These are phyloP conservation scores for Noctua janthe DNA, from an alignment of 2,888 invertebrate species.

Conservation along the genomic window DNA sequence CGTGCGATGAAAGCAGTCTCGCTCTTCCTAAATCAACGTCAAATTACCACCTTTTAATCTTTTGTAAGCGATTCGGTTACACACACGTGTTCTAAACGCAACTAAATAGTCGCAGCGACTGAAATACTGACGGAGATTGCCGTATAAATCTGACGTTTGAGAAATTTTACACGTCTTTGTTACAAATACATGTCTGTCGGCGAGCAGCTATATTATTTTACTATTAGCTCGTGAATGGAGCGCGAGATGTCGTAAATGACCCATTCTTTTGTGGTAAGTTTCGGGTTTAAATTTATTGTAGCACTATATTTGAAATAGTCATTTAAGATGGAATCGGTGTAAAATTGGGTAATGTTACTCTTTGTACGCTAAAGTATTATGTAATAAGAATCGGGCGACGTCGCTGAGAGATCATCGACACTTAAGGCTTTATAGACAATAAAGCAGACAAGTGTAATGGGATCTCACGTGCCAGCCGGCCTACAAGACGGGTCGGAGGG, in stretches of 20 bases:
- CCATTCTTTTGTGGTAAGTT: constrained; percentile 79
- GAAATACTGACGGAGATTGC: constrained; percentile 82
- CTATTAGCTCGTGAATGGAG: constrained; percentile 81
- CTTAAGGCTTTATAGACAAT: constrained; percentile 86
- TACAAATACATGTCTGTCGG: constrained; percentile 83
- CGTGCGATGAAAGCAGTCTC: constrained; percentile 81
- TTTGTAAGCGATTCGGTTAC: constrained; percentile 88
- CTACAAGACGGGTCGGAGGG: constrained; percentile 79
- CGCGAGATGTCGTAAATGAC: constrained; percentile 82
- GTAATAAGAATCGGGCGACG: constrained; percentile 72
- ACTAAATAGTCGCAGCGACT: constrained; percentile 76
- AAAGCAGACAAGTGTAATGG: constrained; percentile 85
- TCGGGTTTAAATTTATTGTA: constrained; percentile 80
- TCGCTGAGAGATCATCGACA: constrained; percentile 78
- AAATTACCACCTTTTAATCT: constrained; percentile 90
- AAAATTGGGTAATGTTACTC: constrained; percentile 72
- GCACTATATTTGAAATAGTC: constrained; percentile 74
- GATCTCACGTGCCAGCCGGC: constrained; percentile 78
- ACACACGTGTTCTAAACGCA: constrained; percentile 84
- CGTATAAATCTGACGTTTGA: constrained; percentile 86
- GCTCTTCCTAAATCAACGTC: constrained; percentile 89
- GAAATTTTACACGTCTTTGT: constrained; percentile 88
- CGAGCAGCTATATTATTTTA: constrained; percentile 82
- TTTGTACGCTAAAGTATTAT: constrained; percentile 69
- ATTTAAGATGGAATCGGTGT: constrained; percentile 72